Evolutionary conservation across 64 coral and sea anemone genomes (phyloP), one percentile per base, ranked within the genome.

Genomic region (Hydrozoanthus tunicans): DNA sequence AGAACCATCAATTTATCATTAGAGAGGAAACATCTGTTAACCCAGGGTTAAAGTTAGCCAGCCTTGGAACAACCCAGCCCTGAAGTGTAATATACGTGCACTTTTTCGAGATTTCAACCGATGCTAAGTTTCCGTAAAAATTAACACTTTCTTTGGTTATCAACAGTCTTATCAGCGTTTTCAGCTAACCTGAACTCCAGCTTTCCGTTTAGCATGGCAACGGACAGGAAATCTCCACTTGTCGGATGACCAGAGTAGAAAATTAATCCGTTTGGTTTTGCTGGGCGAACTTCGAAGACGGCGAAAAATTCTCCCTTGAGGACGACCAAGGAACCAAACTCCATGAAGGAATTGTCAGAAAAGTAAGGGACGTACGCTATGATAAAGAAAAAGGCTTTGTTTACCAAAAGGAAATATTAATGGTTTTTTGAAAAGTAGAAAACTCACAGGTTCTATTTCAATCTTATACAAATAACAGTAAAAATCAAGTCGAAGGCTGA

Each of bases 311-410:
- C 65, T 12, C 58, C 52, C 5, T 57, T 56, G 5, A 70, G 65
- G 6, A 86, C 82, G 4, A 71, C 53, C 53, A 86, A 20, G 8
- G 82, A 10, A 58, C 17, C 52, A 86, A 71, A 55, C 53, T 86
- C 66, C 82, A 86, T 70, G n/a, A 86, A 86, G 7, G 82, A 86
- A 70, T 86, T 86, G 10, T 64, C 82, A 72, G 82, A 86, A 17
- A 86, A 70, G 82, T 71, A 86, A 2, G 82, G 82, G 24, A 72
- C 24, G 17, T 26, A 86, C 14, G 53, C 82, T 86, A 24, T 20
- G 24, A 86, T 43, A 54, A 25, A 7, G 23, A 27, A 27, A 25
- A 51, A 27, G 25, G 79, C 9, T 43, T 27, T 4, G 64, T 58
- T 71, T 26, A 86, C 43, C 9, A 58, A 26, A 86, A 43, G 32